phyloP scores from a whole-genome alignment of 2,113 vertebrate genomes.

The Buteo buteo region DNA sequence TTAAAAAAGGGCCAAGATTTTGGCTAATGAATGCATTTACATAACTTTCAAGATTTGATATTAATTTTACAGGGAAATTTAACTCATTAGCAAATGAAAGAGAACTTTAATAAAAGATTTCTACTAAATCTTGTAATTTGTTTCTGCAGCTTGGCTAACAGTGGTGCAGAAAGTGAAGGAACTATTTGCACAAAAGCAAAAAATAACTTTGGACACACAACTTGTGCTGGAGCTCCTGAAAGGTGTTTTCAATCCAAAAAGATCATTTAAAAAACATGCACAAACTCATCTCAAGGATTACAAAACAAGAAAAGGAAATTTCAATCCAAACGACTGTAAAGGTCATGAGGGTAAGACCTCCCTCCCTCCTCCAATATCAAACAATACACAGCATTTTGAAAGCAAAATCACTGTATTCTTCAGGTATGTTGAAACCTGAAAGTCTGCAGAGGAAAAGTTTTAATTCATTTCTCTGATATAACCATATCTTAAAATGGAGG shows the following conservation, averaged over 20 bases:
- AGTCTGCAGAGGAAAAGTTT: background rate
- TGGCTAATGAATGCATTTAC: conserved; percentile 6
- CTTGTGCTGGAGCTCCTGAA: background rate
- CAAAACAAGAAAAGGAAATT: background rate
- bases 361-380: background rate
- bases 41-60: background rate
- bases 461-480: background rate
- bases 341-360: background rate
- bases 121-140: background rate
- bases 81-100: background rate
- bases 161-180: background rate
- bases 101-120: background rate
- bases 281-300: background rate
- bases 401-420: background rate
- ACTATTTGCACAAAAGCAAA: background rate
- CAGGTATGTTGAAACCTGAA: background rate
- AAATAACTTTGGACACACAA: background rate
- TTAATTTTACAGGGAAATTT: conserved; percentile 10
- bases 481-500: background rate
- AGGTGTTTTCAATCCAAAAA: background rate
- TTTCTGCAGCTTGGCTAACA: background rate
- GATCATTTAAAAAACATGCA: background rate
- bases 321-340: background rate
- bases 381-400: background rate
- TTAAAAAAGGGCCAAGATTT: background rate